phyloP scores from a whole-genome alignment of 2,797 vertebrate genomes.

The Propithecus perrieri region DNA sequence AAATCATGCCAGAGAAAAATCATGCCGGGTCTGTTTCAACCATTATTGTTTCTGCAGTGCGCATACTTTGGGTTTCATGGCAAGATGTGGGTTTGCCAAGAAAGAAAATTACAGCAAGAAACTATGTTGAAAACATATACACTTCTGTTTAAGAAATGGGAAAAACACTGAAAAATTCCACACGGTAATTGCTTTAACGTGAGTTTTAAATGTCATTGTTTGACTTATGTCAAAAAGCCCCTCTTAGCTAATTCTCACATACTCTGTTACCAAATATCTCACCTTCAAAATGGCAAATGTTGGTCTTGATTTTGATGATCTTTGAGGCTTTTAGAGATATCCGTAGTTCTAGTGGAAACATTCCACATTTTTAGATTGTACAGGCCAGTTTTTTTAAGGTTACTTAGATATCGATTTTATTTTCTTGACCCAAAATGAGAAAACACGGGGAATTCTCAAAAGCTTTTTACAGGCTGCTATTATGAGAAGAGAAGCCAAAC shows the following conservation, averaged over 20 bases:
- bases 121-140: conserved; percentile 79
- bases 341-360: background rate
- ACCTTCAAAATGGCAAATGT: background rate
- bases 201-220: conserved; percentile 76
- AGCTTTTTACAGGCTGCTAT: conserved; percentile 87
- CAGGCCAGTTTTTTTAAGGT: conserved; percentile 59
- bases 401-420: conserved; percentile 85
- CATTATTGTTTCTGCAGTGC: conserved; percentile 72
- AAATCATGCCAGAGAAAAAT: conserved; percentile 59
- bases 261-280: background rate
- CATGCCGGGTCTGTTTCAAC: conserved; percentile 70
- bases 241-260: conserved; percentile 50
- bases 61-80: conserved; percentile 80
- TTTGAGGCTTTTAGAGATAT: background rate
- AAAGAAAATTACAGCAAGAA: conserved; percentile 80
- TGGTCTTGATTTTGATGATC: background rate
- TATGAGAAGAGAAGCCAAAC: conserved; percentile 86
- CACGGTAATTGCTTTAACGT: conserved; percentile 73
- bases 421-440: conserved; percentile 86
- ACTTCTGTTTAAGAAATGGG: conserved; percentile 80
- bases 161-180: conserved; percentile 75
- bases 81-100: conserved; percentile 75
- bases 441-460: conserved; percentile 86
- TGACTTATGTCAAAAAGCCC: conserved; percentile 62
- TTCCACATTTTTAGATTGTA: conserved; percentile 6